Percentiles rank a stretch among this genome's conserved stretches.
phyloP scores from a whole-genome alignment of 1,140 invertebrate genomes.

The Stegodyphus dumicola region DNA sequence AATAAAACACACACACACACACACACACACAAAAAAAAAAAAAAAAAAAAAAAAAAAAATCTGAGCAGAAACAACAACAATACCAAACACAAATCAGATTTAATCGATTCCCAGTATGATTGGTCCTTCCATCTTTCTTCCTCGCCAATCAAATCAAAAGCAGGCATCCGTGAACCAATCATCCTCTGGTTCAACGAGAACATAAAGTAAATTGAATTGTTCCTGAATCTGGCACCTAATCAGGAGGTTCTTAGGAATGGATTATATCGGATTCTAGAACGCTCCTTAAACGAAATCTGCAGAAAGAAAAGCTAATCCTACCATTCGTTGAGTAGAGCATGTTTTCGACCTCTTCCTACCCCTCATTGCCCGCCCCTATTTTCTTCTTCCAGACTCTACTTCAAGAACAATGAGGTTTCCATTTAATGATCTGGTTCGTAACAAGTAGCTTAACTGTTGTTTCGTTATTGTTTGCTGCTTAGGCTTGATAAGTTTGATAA shows the following conservation, averaged over 20 bases:
- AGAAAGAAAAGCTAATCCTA: slow-evolving; percentile 56
- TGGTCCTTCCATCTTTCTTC: slow-evolving; percentile 47
- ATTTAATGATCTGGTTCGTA: slow-evolving; percentile 55
- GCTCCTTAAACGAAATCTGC: slow-evolving; percentile 50
- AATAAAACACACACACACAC: no score
- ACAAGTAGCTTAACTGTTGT: slow-evolving; percentile 52
- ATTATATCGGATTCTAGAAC: slow-evolving; percentile 56
- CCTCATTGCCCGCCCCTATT: neutral
- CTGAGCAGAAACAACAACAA: neutral
- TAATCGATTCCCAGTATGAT: slow-evolving; percentile 46
- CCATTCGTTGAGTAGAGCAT: slow-evolving; percentile 22
- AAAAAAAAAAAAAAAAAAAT: no score
- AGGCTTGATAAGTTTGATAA: slow-evolving; percentile 37
- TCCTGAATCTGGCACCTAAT: slow-evolving; percentile 58
- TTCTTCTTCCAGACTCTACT: neutral
- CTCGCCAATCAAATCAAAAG: slow-evolving; percentile 53
- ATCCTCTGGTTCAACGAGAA: slow-evolving; percentile 38
- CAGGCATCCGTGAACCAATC: slow-evolving; percentile 50
- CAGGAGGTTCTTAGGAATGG: slow-evolving; percentile 53
- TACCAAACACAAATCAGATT: slow-evolving; percentile 41
- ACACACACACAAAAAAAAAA: no score
- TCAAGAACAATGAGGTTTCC: slow-evolving; percentile 55
- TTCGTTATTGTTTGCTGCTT: slow-evolving; percentile 42
- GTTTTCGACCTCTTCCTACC: neutral
- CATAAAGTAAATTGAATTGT: slow-evolving; percentile 60